Base-by-base conservation (phyloP, 1,140 invertebrate genomes). In the Formica selysi region DNA sequence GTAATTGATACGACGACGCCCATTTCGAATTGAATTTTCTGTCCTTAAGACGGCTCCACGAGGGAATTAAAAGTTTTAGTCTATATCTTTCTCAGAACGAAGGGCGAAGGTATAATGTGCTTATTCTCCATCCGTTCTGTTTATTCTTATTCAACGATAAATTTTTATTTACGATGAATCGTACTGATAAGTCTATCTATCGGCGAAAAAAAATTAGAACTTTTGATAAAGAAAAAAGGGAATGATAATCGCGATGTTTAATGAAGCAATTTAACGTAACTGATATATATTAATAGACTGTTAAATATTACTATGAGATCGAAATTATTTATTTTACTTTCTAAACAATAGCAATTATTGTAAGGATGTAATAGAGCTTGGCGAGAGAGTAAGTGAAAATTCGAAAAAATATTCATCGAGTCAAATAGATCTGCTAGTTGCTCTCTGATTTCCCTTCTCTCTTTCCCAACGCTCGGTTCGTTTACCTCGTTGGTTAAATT, bases 401-500 rank as follows among this genome's bases (percentile, higher is more conserved):
- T 74, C 62, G 68, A 38, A 48, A 83, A 51, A 74, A 83, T 38
- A n/a, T 61, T 61, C 26, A 26, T 48, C 51, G 67, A 51, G 41
- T 44, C 19, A 74, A 83, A 73, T n/a, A 61, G 79, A 73, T 73
- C 54, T 38, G 54, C 61, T 44, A 54, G 62, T 48, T 86, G 59
- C 73, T 87, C 86, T 74, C 61, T 62, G 26, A 57, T 67, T 32
- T 51, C 41, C 61, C 29, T 48, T 36, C 67, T 59, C 76, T 59
- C 64, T 68, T 87, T 87, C 74, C 68, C 57, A 81, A 54, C 87
- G 32, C 76, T 86, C 68, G 74, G 64, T 81, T 79, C 64, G 84
- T 86, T 79, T 86, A 68, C 84, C 44, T 68, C 64, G 62, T 86
- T 85, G 85, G 78, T 84, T 67, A 86, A 88, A 73, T 83, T 86